A percentile compares a stretch with the other conserved stretches of the same genome.
Conservation (phyloP, 2,888 invertebrate genomes). For the Druceiella hillmani region DNA sequence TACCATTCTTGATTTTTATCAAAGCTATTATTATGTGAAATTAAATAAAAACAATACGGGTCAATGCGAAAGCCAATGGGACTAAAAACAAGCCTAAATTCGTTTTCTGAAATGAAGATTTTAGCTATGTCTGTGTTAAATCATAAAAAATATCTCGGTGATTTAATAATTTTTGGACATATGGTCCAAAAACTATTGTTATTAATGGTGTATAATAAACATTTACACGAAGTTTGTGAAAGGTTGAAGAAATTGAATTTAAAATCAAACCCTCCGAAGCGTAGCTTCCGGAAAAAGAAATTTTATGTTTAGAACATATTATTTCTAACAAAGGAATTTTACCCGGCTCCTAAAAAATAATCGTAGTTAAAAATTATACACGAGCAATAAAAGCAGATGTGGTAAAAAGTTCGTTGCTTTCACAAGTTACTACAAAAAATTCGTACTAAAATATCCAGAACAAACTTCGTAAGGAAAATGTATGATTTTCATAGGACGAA, state of each 20-base stretch:
- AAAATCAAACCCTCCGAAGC: no score
- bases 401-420: constrained; percentile 17
- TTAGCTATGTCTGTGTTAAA: constrained; percentile 17
- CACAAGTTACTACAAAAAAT: constrained; percentile 14
- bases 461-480: constrained; percentile 18
- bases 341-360: no score
- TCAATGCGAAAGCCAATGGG: constrained; percentile 18
- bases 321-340: no score
- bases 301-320: no score
- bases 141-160: constrained; percentile 16
- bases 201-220: neutral
- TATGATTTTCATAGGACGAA: constrained; percentile 15
- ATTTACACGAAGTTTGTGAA: no score
- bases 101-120: constrained; percentile 14
- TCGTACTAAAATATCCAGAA: constrained; percentile 17
- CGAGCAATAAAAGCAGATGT: no score
- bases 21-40: neutral
- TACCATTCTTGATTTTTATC: constrained; percentile 10
- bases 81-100: constrained; percentile 16
- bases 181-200: no score
- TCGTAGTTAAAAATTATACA: no score
- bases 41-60: constrained; percentile 14
- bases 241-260: no score
- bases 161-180: constrained; percentile 14
- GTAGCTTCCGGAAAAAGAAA: no score